Percentiles rank a stretch among this genome's conserved stretches.
phyloP scores from a whole-genome alignment of 2,797 vertebrate genomes.

The Taenioides sp. region DNA sequence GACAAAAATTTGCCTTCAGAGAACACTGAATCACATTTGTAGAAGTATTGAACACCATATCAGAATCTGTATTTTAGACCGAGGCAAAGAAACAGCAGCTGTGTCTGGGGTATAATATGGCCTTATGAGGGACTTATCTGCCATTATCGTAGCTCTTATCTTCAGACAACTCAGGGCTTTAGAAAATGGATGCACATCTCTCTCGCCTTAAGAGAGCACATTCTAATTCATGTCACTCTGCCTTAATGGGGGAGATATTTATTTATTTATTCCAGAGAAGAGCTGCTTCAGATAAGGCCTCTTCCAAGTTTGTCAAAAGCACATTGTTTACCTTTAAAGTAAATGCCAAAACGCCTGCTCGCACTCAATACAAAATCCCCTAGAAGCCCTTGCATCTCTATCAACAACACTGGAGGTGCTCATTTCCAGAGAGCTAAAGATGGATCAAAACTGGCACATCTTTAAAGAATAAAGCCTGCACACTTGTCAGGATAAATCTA shows the following conservation, averaged over 20 bases:
- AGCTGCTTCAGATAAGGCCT: neutral
- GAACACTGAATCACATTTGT: neutral
- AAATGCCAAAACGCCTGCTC: conserved; percentile 16
- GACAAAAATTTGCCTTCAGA: conserved; percentile 4
- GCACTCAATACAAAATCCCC: conserved; percentile 20
- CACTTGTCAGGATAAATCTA: conserved; percentile 37
- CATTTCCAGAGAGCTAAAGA: conserved; percentile 40
- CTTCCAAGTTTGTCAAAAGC: neutral
- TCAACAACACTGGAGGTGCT: conserved; percentile 44
- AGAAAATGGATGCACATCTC: conserved; percentile 27
- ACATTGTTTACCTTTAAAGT: conserved; percentile 9
- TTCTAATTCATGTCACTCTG: conserved; percentile 16
- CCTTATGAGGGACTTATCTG: conserved; percentile 38
- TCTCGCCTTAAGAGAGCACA: conserved; percentile 18
- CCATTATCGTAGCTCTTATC: conserved; percentile 58
- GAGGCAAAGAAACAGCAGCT: conserved; percentile 23
- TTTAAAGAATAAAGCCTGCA: conserved; percentile 40
- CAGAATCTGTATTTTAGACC: conserved; percentile 24
- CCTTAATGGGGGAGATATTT: neutral
- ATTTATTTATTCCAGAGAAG: conserved; percentile 4
- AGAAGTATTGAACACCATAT: conserved; percentile 33
- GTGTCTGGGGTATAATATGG: conserved; percentile 37
- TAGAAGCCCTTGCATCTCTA: conserved; percentile 49
- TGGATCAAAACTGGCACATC: conserved; percentile 58
- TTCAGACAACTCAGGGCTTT: conserved; percentile 43